Conservation (phyloP, 2,113 vertebrate species). For the Rousettus leschenaultii region DNA sequence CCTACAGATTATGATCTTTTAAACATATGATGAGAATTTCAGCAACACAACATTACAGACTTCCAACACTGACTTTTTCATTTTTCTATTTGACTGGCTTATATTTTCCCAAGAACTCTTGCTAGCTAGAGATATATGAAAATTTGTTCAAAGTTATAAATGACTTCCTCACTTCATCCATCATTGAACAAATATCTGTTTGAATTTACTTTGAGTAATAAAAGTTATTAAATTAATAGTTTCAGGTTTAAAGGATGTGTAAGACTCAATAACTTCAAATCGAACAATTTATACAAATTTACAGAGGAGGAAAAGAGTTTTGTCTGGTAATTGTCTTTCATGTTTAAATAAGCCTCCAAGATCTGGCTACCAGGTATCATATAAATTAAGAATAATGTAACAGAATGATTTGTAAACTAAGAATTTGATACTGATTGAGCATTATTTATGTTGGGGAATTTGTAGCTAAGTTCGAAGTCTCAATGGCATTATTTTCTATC, state of each 20-base stretch:
- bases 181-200: background rate
- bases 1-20: background rate
- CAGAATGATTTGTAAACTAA: constrained; percentile 52
- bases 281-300: background rate
- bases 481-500: background rate
- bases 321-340: constrained; percentile 37
- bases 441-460: constrained; percentile 52
- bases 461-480: background rate
- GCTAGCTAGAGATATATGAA: constrained; percentile 30
- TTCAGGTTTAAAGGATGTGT: constrained; percentile 30
- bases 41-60: background rate
- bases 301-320: constrained; percentile 4
- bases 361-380: constrained; percentile 48
- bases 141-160: constrained; percentile 5
- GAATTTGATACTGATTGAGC: constrained; percentile 58
- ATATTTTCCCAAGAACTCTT: background rate
- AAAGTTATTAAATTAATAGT: constrained; percentile 29
- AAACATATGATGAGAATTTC: background rate
- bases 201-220: constrained; percentile 17
- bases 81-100: background rate
- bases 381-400: constrained; percentile 69
- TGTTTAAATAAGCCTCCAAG: constrained; percentile 58
- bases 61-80: background rate
- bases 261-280: constrained; percentile 46
- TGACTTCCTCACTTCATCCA: constrained; percentile 29